A percentile compares a stretch with the other conserved stretches of the same genome.
Evolutionary conservation across 2,113 vertebrate species (phyloP).

Genomic region (Aepyceros melampus): DNA sequence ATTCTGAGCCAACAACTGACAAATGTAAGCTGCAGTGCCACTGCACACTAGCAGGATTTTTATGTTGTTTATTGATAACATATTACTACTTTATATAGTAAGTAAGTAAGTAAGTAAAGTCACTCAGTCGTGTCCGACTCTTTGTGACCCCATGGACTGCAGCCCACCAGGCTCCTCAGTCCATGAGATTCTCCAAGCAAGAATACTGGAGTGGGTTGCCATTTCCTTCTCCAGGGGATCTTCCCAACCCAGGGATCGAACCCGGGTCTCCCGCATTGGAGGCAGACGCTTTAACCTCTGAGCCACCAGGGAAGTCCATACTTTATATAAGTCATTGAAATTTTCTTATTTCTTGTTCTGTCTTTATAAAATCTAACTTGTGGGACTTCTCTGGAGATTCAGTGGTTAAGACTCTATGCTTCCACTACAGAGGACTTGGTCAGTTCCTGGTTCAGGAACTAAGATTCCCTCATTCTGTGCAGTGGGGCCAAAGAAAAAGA

Average conservation of each 20-base stretch:
- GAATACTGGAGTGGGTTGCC: too few relatives aligned
- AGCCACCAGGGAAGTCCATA: too few relatives aligned
- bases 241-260: too few relatives aligned
- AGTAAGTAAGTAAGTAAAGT: too few relatives aligned
- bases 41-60: not conserved
- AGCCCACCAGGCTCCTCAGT: too few relatives aligned
- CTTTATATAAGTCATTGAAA: not conserved
- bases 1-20: not conserved
- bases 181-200: too few relatives aligned
- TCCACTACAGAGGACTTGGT: not conserved
- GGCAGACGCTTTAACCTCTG: too few relatives aligned
- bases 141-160: too few relatives aligned
- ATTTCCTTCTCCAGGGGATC: too few relatives aligned
- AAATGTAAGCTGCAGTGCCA: not conserved
- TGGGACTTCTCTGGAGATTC: not conserved
- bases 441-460: not conserved
- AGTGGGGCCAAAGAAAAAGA: not conserved
- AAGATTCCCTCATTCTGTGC: not conserved
- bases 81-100: not conserved
- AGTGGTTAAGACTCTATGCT: not conserved
- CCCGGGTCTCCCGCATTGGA: too few relatives aligned
- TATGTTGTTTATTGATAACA: not conserved
- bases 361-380: constrained; percentile 14
- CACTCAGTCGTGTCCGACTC: too few relatives aligned
- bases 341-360: not conserved